Percentiles rank a stretch among this genome's conserved stretches.
phyloP scores from a whole-genome alignment of 2,888 invertebrate species.

The Taenaris catops region DNA sequence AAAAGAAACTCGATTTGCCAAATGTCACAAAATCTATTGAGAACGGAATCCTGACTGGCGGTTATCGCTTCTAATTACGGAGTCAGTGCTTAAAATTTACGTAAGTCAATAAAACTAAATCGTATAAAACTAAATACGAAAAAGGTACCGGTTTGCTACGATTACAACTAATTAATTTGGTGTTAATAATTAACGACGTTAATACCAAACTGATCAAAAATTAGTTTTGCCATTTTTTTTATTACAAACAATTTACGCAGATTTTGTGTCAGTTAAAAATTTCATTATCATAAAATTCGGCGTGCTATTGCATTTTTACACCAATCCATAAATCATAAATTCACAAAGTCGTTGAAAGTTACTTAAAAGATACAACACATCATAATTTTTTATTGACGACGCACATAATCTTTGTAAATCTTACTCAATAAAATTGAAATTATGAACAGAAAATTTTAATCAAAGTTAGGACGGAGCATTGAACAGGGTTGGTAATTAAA shows the following conservation, averaged over 20 bases:
- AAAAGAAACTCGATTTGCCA: constrained; percentile 2
- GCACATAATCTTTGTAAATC: constrained; percentile 3
- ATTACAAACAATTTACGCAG: constrained; percentile 4
- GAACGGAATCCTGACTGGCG: constrained; percentile 5
- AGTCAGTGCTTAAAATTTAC: constrained; percentile 11
- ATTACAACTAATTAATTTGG: constrained; percentile 15
- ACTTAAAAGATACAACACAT: no score
- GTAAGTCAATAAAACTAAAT: constrained; percentile 14
- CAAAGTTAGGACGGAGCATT: constrained; percentile 15
- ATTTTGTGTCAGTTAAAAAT: constrained; percentile 13
- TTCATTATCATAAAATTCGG: constrained; percentile 9
- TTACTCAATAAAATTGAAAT: constrained; percentile 5
- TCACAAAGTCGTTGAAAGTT: no score
- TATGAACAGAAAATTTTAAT: constrained; percentile 10
- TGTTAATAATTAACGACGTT: constrained; percentile 17
- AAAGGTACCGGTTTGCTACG: constrained; percentile 11
- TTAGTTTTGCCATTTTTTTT: constrained; percentile 14
- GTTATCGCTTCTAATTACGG: constrained; percentile 8
- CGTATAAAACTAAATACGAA: constrained; percentile 8
- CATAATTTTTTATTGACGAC: background rate
- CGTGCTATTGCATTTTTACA: constrained; percentile 3
- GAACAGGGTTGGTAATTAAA: constrained; percentile 24
- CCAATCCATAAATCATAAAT: background rate
- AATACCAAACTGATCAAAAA: constrained; percentile 16
- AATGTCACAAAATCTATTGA: constrained; percentile 7